Evolutionary conservation across 1,140 invertebrate genomes (phyloP).

Genomic region (Tigriopus japonicus): DNA sequence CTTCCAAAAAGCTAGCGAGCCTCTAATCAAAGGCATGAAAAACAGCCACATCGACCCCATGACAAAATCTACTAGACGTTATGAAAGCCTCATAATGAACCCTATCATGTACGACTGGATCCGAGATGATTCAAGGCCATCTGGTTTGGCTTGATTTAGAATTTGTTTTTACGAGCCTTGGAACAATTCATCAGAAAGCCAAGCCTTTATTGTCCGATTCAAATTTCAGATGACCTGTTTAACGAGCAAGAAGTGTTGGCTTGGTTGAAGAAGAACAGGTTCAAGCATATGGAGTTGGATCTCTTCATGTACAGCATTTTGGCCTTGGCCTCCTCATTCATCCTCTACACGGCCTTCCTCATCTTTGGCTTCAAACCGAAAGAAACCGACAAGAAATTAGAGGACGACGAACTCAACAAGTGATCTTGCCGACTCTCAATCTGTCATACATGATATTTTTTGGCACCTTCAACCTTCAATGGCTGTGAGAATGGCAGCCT

Average conservation of each 20-base stretch:
- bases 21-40: not conserved
- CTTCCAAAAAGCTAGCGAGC: not conserved
- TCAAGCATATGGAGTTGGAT: conserved; percentile 75
- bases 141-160: too few species aligned
- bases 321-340: conserved; percentile 59
- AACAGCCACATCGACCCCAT: not conserved
- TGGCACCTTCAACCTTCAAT: too few species aligned
- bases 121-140: too few species aligned
- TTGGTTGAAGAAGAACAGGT: conserved; percentile 79
- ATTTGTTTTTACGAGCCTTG: too few species aligned
- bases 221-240: conserved; percentile 48
- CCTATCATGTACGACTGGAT: too few species aligned
- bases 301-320: conserved; percentile 84
- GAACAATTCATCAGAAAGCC: too few species aligned
- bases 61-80: not conserved
- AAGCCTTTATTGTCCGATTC: conserved; percentile 5
- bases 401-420: not conserved
- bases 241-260: conserved; percentile 72
- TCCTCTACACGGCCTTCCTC: conserved; percentile 73
- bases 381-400: conserved; percentile 11
- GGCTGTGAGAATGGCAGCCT: too few species aligned
- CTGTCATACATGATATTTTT: too few species aligned
- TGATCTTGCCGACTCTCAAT: too few species aligned
- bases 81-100: too few species aligned
- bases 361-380: conserved; percentile 52